Evolutionary conservation across 2,113 vertebrate genomes (phyloP).

Genomic region (Struthio camelus): DNA sequence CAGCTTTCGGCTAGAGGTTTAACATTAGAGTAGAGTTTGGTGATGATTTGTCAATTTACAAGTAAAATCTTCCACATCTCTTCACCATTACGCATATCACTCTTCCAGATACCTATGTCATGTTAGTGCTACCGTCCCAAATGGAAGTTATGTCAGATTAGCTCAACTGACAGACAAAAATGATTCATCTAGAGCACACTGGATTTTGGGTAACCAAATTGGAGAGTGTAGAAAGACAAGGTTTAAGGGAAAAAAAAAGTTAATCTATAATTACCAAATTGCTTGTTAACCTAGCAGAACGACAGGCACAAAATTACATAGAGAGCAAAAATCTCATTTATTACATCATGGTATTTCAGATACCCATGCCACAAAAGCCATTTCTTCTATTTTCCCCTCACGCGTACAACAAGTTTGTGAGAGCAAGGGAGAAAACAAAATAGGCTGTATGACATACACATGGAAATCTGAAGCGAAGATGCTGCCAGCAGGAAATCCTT

Average conservation of each 20-base stretch:
- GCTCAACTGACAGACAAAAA: background rate
- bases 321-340: background rate
- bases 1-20: background rate
- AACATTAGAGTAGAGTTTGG: background rate
- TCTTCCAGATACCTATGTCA: background rate
- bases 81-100: background rate
- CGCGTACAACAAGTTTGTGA: background rate
- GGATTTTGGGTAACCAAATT: background rate
- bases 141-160: background rate
- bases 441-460: background rate
- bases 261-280: background rate
- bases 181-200: background rate
- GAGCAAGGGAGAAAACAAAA: background rate
- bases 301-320: background rate
- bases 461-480: background rate
- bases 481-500: slow-evolving; percentile 37
- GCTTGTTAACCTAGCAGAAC: background rate
- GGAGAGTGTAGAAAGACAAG: fast-evolving
- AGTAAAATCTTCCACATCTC: background rate
- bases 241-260: background rate
- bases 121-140: background rate
- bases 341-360: background rate
- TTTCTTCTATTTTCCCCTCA: background rate
- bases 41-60: background rate
- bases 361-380: background rate